These are phyloP conservation scores for Perodicticus potto DNA, from an alignment of 2,797 vertebrate genomes.

Conservation along the genomic window DNA sequence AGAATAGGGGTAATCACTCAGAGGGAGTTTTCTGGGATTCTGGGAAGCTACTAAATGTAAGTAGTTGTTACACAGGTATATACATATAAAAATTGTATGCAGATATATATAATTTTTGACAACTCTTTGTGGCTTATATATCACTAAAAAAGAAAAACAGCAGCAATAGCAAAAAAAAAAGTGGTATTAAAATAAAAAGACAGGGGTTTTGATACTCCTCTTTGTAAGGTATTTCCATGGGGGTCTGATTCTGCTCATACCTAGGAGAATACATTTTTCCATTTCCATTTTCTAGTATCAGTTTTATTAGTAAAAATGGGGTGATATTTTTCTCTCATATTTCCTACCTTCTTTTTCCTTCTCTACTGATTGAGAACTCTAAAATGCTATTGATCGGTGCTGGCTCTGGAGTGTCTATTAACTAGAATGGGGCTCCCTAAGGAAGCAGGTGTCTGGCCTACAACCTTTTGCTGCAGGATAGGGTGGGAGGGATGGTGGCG, in stretches of 20 bases:
- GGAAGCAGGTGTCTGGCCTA: neutral
- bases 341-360: conserved; percentile 22
- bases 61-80: neutral
- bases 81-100: neutral
- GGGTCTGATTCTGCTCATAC: neutral
- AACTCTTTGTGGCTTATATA: neutral
- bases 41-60: neutral
- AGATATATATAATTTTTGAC: neutral
- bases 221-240: neutral
- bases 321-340: neutral
- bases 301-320: neutral
- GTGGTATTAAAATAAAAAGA: neutral
- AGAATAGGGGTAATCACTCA: neutral
- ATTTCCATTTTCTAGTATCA: neutral
- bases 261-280: neutral
- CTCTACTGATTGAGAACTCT: neutral
- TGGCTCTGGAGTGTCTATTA: neutral
- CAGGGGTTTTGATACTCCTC: neutral
- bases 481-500: neutral
- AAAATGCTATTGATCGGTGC: neutral
- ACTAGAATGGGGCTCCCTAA: neutral
- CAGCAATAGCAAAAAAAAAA: neutral
- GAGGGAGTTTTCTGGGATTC: neutral
- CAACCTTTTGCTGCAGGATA: neutral
- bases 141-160: neutral